A percentile compares a stretch with the other conserved stretches of the same genome.
phyloP scores from a whole-genome alignment of 92 coral and sea anemone species.

The Parazoanthus atlanticus region DNA sequence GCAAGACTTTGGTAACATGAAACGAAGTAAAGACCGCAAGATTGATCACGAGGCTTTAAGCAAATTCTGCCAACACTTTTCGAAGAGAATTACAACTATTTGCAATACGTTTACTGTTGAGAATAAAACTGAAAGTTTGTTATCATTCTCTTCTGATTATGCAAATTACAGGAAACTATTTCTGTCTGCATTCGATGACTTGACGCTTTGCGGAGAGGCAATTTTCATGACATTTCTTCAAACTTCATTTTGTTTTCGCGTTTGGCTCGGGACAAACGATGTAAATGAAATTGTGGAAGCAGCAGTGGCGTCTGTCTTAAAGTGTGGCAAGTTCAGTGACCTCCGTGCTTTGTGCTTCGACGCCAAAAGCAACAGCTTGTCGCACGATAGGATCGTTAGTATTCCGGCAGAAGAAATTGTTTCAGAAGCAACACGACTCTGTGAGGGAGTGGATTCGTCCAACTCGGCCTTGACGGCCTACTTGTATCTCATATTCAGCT shows the following conservation, averaged over 20 bases:
- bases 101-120: constrained; percentile 31
- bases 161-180: constrained; percentile 34
- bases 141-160: constrained; percentile 23
- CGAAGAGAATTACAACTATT: constrained; percentile 20
- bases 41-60: constrained; percentile 9
- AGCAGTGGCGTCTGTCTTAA: constrained; percentile 3
- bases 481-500: constrained; percentile 17
- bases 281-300: constrained; percentile 10
- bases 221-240: constrained; percentile 15
- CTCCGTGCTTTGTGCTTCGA: constrained; percentile 8
- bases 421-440: constrained; percentile 30
- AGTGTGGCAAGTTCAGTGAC: constrained; percentile 3
- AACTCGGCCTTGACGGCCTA: constrained; percentile 16
- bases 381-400: constrained; percentile 16
- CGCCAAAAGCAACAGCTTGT: background rate
- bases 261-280: constrained; percentile 23
- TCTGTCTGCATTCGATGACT: constrained; percentile 20
- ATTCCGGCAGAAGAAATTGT: constrained; percentile 33
- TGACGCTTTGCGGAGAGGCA: constrained; percentile 32
- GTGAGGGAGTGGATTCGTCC: constrained; percentile 20
- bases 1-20: constrained; percentile 34
- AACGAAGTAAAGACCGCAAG: background rate
- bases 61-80: constrained; percentile 34
- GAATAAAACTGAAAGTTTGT: constrained; percentile 18
- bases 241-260: constrained; percentile 20